These are phyloP conservation scores for Manis crassicaudata DNA, from an alignment of 2,797 vertebrate genomes.

Conservation along the genomic window DNA sequence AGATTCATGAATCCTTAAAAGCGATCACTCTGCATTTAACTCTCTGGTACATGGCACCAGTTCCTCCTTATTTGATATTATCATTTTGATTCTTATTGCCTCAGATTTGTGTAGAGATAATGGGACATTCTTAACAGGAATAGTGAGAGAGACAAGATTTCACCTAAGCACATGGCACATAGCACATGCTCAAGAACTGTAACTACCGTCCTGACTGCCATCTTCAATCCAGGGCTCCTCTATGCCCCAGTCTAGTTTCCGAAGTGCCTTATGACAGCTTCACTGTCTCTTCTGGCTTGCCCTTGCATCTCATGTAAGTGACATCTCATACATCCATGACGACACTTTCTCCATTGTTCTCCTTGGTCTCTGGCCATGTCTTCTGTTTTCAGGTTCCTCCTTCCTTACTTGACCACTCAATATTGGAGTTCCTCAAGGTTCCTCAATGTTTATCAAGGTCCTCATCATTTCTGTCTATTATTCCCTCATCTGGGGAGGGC, in stretches of 20 bases:
- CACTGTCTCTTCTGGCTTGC: not conserved
- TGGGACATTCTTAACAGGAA: not conserved
- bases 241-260: not conserved
- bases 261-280: not conserved
- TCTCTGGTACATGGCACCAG: not conserved
- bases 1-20: not conserved
- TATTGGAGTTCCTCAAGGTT: not conserved
- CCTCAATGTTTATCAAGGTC: not conserved
- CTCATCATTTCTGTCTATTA: not conserved
- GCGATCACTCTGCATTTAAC: not conserved
- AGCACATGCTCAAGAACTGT: not conserved
- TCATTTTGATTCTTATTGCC: not conserved
- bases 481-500: no score
- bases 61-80: not conserved
- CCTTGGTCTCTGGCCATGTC: not conserved
- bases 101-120: not conserved
- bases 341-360: not conserved
- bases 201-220: not conserved
- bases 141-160: not conserved
- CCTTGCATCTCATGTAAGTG: not conserved
- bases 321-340: not conserved
- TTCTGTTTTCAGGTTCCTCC: not conserved
- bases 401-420: not conserved
- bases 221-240: not conserved
- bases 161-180: not conserved